Base-by-base conservation (phyloP, 1,140 invertebrate species). In the Lamellibrachia luymesi region DNA sequence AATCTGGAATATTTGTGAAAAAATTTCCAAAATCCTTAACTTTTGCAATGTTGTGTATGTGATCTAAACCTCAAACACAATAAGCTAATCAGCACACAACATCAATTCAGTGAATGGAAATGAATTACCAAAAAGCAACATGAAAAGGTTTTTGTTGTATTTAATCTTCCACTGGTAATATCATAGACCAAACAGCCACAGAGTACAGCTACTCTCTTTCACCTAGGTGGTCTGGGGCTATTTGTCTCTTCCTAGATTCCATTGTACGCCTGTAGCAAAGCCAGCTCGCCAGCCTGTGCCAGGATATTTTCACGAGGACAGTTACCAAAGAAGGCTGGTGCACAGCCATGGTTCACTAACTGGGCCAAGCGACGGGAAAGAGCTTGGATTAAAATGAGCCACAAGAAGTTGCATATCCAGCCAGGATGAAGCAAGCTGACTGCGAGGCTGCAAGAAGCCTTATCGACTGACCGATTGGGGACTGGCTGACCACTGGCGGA, bases 281-380 rank as follows among this genome's bases (percentile, higher is more conserved):
- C 64, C 64, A 80, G 64, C 64, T 80, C 64, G 64, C 64, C 64
- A 80, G 64, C 64, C 64, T 80, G 64, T 80, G 64, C 64, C 64
- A 80, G 64, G 64, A 80, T 80, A 80, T 80, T 10, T 80, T 80
- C 13, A 80, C 1, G 6, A 22, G 64, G 64, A 22, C 2, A 8
- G 17, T 80, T 80, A 22, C 64, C 64, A 17, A 6, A 80, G 64
- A 6, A 10, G 17, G 52, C 52, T 17, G 52, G 17, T 56, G 17
- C 52, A 56, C 52, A 6, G 17, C 38, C 52, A 80, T 1, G 25
- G 17, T 22, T 80, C 13, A 80, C 2, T 80, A 22, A 22, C 25
- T 80, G 64, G 5, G 64, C 25, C 64, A 22, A 22, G 25, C 13
- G 17, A 80, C 13, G 4, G 2, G 64, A 80, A 4, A 4, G 64